Evolutionary conservation across 2,113 vertebrate genomes (phyloP), one percentile per base, ranked within the genome.

Genomic region (Apodemus speciosus): DNA sequence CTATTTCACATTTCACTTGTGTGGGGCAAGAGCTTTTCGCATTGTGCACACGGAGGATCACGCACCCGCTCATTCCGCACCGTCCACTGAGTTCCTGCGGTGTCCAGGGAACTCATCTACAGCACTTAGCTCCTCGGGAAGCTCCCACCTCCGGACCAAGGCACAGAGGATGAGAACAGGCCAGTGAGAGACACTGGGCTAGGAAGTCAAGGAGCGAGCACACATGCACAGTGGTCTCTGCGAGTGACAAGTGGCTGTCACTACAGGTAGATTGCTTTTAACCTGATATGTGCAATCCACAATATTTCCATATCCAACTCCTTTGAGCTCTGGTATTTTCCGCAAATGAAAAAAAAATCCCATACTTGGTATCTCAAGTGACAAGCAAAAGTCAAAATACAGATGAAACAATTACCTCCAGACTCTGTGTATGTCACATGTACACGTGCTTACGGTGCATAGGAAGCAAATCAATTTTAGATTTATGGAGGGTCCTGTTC

Each of bases 31-130:
- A n/a, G 32, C 18, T 49, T 23, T 11, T 32, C 35, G 35, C 2
- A 8, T n/a, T 66, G 46, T 51, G 46, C 5, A 8, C 2, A 40
- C 25, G 9, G 18, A 18, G 9, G 18, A 18, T 0, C 76, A 62
- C 0, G 30, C 0, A 2, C 64, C 53, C 3, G 84, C 35, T n/a
- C 1, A 9, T 58, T 9, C 9, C 8, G 90, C 62, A 75, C 2
- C 0, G 0, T 23, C 6, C 20, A 27, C 11, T 2, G 0, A 21
- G 23, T 5, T 38, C 11, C 27, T 40, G 16, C 1, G 0, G 1
- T 0, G 1, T 18, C 35, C 1, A 0, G 2, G 56, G 32, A 7
- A 53, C 0, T 10, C 0, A 7, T 9, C 49, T 40, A 18, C 1
- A 2, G 0, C 38, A 21, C 72, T 35, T 2, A 21, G 30, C 69